Evolutionary conservation across 2,113 vertebrate genomes (phyloP).

Genomic region (Pollachius pollachius): DNA sequence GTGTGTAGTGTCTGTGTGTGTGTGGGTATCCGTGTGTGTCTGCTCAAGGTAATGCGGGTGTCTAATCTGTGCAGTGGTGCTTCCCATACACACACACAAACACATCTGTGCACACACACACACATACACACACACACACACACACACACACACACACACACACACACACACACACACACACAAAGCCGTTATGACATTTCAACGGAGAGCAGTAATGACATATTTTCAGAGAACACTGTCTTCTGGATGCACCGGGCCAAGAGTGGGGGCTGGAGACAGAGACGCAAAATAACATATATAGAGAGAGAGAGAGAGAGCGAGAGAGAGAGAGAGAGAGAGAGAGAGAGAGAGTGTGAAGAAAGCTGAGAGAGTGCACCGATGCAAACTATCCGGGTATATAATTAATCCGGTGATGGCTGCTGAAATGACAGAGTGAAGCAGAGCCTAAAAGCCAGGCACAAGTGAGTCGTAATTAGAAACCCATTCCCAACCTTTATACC

Average conservation of each 20-base stretch:
- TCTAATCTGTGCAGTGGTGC: neutral
- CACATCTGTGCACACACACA: neutral
- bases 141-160: constrained; percentile 4
- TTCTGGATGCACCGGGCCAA: constrained; percentile 46
- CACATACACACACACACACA: neutral
- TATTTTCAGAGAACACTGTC: constrained; percentile 38
- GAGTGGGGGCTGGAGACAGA: constrained; percentile 30
- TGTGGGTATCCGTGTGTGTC: neutral
- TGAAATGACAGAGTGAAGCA: constrained; percentile 46
- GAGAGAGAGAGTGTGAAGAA: constrained; percentile 12
- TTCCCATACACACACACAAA: constrained; percentile 1
- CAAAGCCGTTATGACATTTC: constrained; percentile 10
- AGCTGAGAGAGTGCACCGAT: constrained; percentile 19
- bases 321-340: constrained; percentile 1
- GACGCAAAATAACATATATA: constrained; percentile 7
- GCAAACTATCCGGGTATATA: constrained; percentile 35
- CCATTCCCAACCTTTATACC: too few species aligned
- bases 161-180: constrained; percentile 1
- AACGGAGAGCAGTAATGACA: neutral
- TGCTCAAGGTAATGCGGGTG: neutral
- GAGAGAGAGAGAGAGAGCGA: too few species aligned
- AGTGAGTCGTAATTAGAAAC: constrained; percentile 8
- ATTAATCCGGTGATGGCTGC: constrained; percentile 43
- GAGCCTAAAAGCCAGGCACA: constrained; percentile 26
- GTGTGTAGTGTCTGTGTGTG: neutral